phyloP scores from a whole-genome alignment of 2,888 invertebrate genomes.

The Amblyteles armatorius region DNA sequence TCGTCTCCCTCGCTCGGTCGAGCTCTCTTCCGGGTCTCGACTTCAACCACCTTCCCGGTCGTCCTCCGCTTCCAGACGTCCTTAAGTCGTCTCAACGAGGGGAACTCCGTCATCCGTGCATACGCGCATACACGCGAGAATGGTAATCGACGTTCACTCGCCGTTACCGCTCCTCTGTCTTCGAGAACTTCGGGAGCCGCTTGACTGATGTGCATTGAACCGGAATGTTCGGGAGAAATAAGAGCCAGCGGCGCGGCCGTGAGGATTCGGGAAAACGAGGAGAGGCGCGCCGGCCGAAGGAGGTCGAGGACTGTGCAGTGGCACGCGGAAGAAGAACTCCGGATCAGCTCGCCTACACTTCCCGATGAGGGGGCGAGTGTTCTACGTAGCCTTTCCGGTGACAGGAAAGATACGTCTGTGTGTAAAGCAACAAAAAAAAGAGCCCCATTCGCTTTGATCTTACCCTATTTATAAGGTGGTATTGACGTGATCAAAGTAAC shows the following conservation, averaged over 20 bases:
- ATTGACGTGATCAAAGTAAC: too few relatives aligned
- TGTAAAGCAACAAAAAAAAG: neutral
- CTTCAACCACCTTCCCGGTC: slow-evolving; percentile 22
- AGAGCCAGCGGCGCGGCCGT: neutral
- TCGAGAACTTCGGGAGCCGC: slow-evolving; percentile 45
- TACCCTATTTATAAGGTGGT: too few relatives aligned
- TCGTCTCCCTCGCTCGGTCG: slow-evolving; percentile 23
- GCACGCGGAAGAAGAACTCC: slow-evolving; percentile 17
- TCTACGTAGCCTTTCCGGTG: slow-evolving; percentile 26
- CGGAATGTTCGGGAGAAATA: slow-evolving; percentile 38
- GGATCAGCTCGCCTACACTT: slow-evolving; percentile 7
- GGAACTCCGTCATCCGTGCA: slow-evolving; percentile 57
- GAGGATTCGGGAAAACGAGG: slow-evolving; percentile 10
- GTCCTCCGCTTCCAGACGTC: slow-evolving; percentile 41
- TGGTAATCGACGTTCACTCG: slow-evolving; percentile 55
- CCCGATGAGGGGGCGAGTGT: slow-evolving; percentile 28
- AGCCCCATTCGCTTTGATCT: too few relatives aligned
- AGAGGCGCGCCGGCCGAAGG: slow-evolving; percentile 16
- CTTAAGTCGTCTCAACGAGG: slow-evolving; percentile 57
- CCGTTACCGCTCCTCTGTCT: slow-evolving; percentile 10
- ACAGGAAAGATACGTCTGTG: neutral
- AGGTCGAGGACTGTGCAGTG: slow-evolving; percentile 22
- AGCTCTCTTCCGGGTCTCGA: slow-evolving; percentile 39
- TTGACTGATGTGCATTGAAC: slow-evolving; percentile 33
- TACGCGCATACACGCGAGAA: slow-evolving; percentile 40